Conservation (phyloP, 1,140 invertebrate genomes). For the Mesaphorura yosii region DNA sequence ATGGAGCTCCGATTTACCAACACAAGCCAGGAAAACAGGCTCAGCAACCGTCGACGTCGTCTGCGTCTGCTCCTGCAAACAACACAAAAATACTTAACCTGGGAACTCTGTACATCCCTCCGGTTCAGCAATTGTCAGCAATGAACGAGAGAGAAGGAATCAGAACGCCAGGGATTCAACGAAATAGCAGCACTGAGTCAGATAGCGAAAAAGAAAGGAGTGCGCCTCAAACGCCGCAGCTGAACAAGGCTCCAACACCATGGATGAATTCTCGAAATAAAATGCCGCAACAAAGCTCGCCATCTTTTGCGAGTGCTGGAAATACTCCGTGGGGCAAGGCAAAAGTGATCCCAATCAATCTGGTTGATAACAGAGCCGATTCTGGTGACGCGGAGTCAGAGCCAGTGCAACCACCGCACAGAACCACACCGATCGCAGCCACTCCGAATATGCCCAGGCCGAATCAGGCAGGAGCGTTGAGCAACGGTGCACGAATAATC, state of each 20-base stretch:
- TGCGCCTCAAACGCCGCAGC: conserved; percentile 31
- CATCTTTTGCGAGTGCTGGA: conserved; percentile 6
- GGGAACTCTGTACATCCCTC: too few species aligned
- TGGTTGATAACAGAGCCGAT: too few species aligned
- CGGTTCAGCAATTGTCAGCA: conserved; percentile 17
- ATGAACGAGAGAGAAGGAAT: too few species aligned
- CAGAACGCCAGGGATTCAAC: conserved; percentile 7
- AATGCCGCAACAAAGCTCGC: conserved; percentile 35
- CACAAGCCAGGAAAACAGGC: conserved; percentile 24
- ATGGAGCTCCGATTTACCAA: conserved; percentile 35
- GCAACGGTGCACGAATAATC: conserved; percentile 26
- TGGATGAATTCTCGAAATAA: conserved; percentile 44
- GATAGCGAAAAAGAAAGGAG: conserved; percentile 11
- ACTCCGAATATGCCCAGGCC: conserved; percentile 10
- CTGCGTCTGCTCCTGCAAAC: not conserved
- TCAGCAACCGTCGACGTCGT: conserved; percentile 3
- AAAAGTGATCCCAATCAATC: conserved; percentile 31
- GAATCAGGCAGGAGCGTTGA: too few species aligned
- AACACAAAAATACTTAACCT: too few species aligned
- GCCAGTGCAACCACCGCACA: conserved; percentile 18
- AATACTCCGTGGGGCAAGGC: conserved; percentile 24
- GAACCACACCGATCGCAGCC: conserved; percentile 31
- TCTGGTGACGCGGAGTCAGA: not conserved
- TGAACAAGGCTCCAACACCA: conserved; percentile 46
- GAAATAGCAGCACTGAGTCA: not conserved